Base-by-base conservation (phyloP, 64 coral and sea anemone genomes). In the Anthopleura sola region DNA sequence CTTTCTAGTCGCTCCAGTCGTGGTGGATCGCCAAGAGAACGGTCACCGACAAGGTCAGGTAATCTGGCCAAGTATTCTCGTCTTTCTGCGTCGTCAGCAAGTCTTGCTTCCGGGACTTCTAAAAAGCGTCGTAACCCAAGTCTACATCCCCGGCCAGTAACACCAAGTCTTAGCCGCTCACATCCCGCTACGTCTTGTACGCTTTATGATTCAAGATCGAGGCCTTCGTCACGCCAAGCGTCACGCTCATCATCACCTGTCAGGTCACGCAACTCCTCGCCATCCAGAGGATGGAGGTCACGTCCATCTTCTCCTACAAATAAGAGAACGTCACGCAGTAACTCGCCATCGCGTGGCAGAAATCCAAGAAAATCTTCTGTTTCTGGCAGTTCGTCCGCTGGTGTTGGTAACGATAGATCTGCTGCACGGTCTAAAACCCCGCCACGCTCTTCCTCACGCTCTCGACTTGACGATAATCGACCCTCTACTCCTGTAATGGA, bases 161-260 rank as follows among this genome's bases (percentile, higher is more conserved):
- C 90, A 6, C 94, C 94, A 40, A 97, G 94, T 56, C 87, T 97
- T 51, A 92, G 90, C 37, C 90, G 94, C 11, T 90, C 94, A 44
- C 90, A 97, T 44, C 94, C 94, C 20, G 94, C 87, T 3, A 90
- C 94, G 17, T 97, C 68, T 83, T 85, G 79, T 5, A 92, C 86
- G n/a, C 90, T 82, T 38, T 89, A 93, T 26, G 86, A 92, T 34
- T 94, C 88, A 3, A 85, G 88, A 68, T 94, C 93, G 49, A 69
- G 89, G 19, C 93, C 93, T n/a, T 91, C 93, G 21, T 96, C 94
- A 75, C 91, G 94, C 46, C 50, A 90, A 17, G 85, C 94, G 2
- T 97, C 94, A 31, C 83, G 93, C 23, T 82, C 93, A 2, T 90
- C 90, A 3, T 97, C 94, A 17, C 94, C 94, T 3, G 81, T 83